Evolutionary conservation across 2,797 vertebrate species (phyloP), one percentile per base, ranked within the genome.

Genomic region (Hoplostethus atlanticus): DNA sequence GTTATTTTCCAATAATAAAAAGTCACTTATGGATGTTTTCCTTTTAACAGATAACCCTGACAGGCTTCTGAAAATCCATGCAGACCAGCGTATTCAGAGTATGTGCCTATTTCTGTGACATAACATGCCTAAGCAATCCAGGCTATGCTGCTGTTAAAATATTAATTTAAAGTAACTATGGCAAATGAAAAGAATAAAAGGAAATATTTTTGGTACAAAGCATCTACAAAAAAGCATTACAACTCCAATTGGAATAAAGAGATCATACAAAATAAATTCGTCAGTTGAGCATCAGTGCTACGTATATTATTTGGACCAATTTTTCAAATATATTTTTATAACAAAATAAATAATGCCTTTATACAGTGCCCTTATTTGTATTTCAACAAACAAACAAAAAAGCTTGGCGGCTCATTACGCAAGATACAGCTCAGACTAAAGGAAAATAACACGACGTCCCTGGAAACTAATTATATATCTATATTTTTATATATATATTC

Each of bases 331-430:
- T 95, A 94, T 95, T 94, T 94, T 96, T 96, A 95, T 95, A 96
- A 96, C 93, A 96, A 95, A 97, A 97, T 96, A 96, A 97, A 97
- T 97, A 96, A 97, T 96, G 95, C 94, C 94, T 95, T 96, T 96
- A 95, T 96, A 96, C 95, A 97, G 96, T 96, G 96, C 96, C 95
- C 94, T 95, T 95, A 94, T 94, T 95, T 95, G 94, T 95, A 95
- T 91, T 95, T 93, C 92, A 94, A 93, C 94, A 90, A 95, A 96
- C 94, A 94, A 96, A 97, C 89, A 94, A 94, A 95, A 92, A 94
- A 95, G 94, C 94, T 94, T 95, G 93, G 92, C 94, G 94, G 95
- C 95, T 95, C 95, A 95, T 95, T 95, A 94, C 89, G 95, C 95
- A 95, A 95, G 93, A 94, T 95, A 95, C 95, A 95, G 94, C 95